A percentile compares a stretch with the other conserved stretches of the same genome.
Conservation (phyloP, 1,140 invertebrate genomes). For the Caenorhabditis remanei region DNA sequence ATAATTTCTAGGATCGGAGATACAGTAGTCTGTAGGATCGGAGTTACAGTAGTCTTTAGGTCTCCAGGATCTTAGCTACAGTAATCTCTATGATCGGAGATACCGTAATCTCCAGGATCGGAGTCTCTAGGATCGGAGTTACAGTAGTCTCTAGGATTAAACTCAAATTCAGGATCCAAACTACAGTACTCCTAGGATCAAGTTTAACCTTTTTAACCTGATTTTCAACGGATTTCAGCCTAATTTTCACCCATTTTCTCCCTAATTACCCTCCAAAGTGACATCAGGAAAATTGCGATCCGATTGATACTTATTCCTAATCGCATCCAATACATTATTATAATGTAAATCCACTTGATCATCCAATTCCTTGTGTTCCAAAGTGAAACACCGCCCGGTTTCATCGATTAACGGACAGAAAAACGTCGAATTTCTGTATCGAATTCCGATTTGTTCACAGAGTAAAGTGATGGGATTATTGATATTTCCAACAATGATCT, state of each 20-base stretch:
- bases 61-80: too few species aligned
- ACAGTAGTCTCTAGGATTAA: too few species aligned
- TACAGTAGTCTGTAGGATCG: too few species aligned
- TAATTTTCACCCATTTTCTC: background rate
- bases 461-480: conserved; percentile 80
- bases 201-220: background rate
- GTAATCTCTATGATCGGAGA: too few species aligned
- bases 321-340: conserved; percentile 43
- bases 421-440: conserved; percentile 61
- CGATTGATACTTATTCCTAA: conserved; percentile 29
- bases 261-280: background rate
- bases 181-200: too few species aligned
- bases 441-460: conserved; percentile 78
- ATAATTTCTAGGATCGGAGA: too few species aligned
- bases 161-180: too few species aligned
- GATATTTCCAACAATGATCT: conserved; percentile 79
- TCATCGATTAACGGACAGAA: conserved; percentile 72
- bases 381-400: conserved; percentile 68
- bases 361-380: conserved; percentile 61
- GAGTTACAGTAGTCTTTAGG: too few species aligned
- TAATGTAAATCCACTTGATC: conserved; percentile 50
- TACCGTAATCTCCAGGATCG: too few species aligned
- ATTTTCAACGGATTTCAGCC: background rate
- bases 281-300: conserved; percentile 11
- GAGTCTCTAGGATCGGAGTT: too few species aligned